Percentiles rank a stretch among this genome's conserved stretches.
Evolutionary conservation across 2,797 vertebrate species (phyloP).

Genomic region (Babyrousa celebensis): DNA sequence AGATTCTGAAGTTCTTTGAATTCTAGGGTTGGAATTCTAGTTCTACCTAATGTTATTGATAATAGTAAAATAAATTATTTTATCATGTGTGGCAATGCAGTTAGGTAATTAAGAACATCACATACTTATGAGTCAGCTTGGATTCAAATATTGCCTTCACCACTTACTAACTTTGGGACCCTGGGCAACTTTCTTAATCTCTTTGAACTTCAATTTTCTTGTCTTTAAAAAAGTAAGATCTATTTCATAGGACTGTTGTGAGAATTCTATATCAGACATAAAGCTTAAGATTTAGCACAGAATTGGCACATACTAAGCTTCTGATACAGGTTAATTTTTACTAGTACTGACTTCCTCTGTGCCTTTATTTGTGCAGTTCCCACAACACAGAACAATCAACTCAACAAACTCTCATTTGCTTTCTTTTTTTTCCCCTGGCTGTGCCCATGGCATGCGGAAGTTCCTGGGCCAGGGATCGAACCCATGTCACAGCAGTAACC

Average conservation of each 20-base stretch:
- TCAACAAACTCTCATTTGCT: constrained; percentile 39
- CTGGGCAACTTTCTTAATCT: constrained; percentile 33
- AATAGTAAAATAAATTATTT: constrained; percentile 63
- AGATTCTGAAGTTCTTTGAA: constrained; percentile 24
- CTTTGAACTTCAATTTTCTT: constrained; percentile 22
- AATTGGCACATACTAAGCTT: constrained; percentile 44
- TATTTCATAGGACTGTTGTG: background rate
- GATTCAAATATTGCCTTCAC: constrained; percentile 50
- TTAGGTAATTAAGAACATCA: constrained; percentile 51
- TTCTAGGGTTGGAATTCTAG: constrained; percentile 38
- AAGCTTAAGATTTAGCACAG: constrained; percentile 1
- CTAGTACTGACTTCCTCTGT: constrained; percentile 16
- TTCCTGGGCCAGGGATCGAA: too few species aligned
- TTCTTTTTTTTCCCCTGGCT: too few species aligned
- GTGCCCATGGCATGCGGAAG: too few species aligned
- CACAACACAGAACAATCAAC: constrained; percentile 11
- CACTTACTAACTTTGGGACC: constrained; percentile 36
- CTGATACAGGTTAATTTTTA: constrained; percentile 53
- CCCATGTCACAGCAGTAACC: too few species aligned
- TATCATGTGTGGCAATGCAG: constrained; percentile 13
- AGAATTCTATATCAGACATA: constrained; percentile 28
- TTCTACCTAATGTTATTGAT: constrained; percentile 15
- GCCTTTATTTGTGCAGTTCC: constrained; percentile 5
- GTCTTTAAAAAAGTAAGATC: constrained; percentile 35
- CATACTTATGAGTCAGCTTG: background rate